A percentile compares a stretch with the other conserved stretches of the same genome.
phyloP scores from a whole-genome alignment of 2,888 invertebrate genomes.

The Drosophila trichaetosa region DNA sequence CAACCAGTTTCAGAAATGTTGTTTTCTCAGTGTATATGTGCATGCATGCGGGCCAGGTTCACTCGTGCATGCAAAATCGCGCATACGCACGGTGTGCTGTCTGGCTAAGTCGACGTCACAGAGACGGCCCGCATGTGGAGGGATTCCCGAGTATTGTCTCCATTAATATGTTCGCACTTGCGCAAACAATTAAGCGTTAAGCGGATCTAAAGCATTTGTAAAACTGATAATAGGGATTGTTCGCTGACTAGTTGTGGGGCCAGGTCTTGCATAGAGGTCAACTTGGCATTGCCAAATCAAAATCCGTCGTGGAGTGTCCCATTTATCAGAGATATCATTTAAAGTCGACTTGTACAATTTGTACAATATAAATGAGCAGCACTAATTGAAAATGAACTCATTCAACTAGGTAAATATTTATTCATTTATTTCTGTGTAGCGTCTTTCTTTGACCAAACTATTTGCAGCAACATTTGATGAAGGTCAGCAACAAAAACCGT shows the following conservation, averaged over 20 bases:
- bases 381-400: neutral
- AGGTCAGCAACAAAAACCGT: slow-evolving; percentile 35
- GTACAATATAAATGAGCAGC: slow-evolving; percentile 23
- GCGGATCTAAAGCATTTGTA: slow-evolving; percentile 57
- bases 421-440: slow-evolving; percentile 16
- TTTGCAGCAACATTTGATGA: slow-evolving; percentile 37
- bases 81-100: slow-evolving; percentile 62
- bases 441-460: slow-evolving; percentile 21
- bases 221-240: neutral
- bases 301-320: slow-evolving; percentile 10
- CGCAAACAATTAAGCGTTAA: slow-evolving; percentile 53
- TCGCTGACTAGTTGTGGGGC: neutral
- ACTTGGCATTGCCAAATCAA: slow-evolving; percentile 26
- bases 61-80: slow-evolving; percentile 69
- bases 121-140: slow-evolving; percentile 17
- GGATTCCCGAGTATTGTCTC: slow-evolving; percentile 22
- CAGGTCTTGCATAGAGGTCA: slow-evolving; percentile 1
- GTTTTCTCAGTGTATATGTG: slow-evolving; percentile 12
- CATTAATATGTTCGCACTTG: slow-evolving; percentile 34
- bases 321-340: neutral
- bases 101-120: slow-evolving; percentile 9
- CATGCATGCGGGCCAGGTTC: slow-evolving; percentile 29
- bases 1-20: neutral
- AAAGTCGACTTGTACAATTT: slow-evolving; percentile 3
- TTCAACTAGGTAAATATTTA: neutral